These are phyloP conservation scores for Euplexia lucipara DNA, from an alignment of 2,888 invertebrate genomes.

Conservation along the genomic window DNA sequence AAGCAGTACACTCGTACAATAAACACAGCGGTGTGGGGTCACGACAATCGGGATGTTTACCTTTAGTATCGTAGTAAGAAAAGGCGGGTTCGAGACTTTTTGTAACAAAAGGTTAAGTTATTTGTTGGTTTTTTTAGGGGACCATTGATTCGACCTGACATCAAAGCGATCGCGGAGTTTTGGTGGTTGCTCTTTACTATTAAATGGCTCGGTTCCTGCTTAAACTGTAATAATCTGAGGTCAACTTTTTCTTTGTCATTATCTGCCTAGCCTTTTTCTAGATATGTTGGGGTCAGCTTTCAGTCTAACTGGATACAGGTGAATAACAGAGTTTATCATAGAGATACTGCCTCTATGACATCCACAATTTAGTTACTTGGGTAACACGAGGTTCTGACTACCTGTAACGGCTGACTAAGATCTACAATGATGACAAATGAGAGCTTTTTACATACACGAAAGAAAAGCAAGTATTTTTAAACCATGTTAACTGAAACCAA, in stretches of 20 bases:
- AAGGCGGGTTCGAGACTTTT: constrained; percentile 34
- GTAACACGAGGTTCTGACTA: too few species aligned
- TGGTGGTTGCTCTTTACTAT: constrained; percentile 14
- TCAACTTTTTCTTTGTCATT: constrained; percentile 3
- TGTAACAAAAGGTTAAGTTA: constrained; percentile 42
- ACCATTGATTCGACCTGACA: constrained; percentile 47
- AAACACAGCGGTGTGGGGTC: constrained; percentile 19
- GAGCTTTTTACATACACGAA: too few species aligned
- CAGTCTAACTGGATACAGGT: too few species aligned
- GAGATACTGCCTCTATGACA: too few species aligned
- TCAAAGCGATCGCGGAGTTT: constrained; percentile 31
- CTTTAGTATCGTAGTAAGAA: constrained; percentile 12
- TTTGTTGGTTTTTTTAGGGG: constrained; percentile 50
- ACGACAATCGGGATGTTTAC: constrained; percentile 38
- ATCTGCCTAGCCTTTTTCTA: too few species aligned
- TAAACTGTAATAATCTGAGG: not conserved
- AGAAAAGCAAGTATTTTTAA: too few species aligned
- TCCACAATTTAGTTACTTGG: too few species aligned
- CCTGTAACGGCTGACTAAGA: too few species aligned
- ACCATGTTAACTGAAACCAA: too few species aligned
- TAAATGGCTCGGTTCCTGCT: constrained; percentile 5
- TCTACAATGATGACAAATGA: too few species aligned
- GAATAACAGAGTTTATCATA: too few species aligned
- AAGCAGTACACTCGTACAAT: constrained; percentile 12
- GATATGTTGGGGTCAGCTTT: too few species aligned